Base-by-base conservation (phyloP, 2,113 vertebrate species). In the Leucosticte australis region DNA sequence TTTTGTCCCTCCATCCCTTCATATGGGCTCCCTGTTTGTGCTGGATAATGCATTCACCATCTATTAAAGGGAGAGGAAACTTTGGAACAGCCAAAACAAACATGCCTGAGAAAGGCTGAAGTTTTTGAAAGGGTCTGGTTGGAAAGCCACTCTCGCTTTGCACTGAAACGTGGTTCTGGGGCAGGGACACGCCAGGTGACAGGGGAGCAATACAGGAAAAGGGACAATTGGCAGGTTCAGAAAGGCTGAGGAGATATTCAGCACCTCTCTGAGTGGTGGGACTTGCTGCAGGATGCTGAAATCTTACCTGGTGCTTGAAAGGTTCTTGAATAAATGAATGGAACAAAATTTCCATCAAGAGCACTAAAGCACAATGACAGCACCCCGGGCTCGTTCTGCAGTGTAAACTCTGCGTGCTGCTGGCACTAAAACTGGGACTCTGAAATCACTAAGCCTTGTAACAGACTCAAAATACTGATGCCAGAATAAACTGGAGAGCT, bases 51-150 rank as follows among this genome's bases (percentile, higher is more conserved):
- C 89, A 94, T 90, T 96, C 94, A 88, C 94, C 49, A 59, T 91
- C 91, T 82, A 91, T 93, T 93, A 96, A 91, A 95, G 87, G 56
- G 63, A 96, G 89, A 92, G 71, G 80, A 96, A 96, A 97, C 88
- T 94, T 96, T 9, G 28, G 79, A 95, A 49, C 78, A 96, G 95
- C 87, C 96, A 96, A 96, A 96, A 95, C 95, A 96, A 96, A 95
- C 74, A 83, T 2, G 84, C 70, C 69, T 82, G 87, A 85, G 85
- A 87, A 83, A 86, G 47, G 69, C 77, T 76, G 71, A 84, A 87
- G 68, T 94, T 90, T 79, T 63, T 70, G 52, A 52, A 65, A 80
- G 50, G 75, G 37, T 18, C 57, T 90, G 67, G 22, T 33, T 70
- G 60, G 75, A 67, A 93, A 90, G 53, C 7, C 0, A 1, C 46